Evolutionary conservation across 2,113 vertebrate species (phyloP), one percentile per base, ranked within the genome.

Genomic region (Tor tambroides): DNA sequence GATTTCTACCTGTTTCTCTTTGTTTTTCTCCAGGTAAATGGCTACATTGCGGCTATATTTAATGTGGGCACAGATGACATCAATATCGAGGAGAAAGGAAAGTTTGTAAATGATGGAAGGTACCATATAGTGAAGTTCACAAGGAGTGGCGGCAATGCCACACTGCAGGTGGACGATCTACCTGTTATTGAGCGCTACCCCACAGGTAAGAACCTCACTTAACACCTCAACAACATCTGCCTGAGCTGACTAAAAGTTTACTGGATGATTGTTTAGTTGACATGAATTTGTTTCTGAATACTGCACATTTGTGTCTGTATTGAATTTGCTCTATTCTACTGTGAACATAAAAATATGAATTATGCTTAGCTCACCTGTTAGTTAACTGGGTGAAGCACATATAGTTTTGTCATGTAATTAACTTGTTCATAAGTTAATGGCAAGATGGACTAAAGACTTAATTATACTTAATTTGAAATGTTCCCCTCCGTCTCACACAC

Each of bases 91-190:
- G 98, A 99, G 94, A 97, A 96, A 82, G 95, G 97, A 93, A 98
- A 98, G 93, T 98, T 99, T 95, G 98, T 99, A 94, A 99, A 99
- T 88, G 98, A 99, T 88, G 98, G 98, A 88, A 99, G 98, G 93
- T 99, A 99, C 95, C 98, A 99, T 86, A 96, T 98, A 95, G 97
- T 99, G 90, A 98, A 97, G 94, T 99, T 99, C 95, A 99, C 98
- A 1, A 94, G 98, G 93, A 99, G 98, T 91, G 98, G 98, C 71
- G 98, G 98, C 94, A 99, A 99, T 92, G 98, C 98, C 96, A 99
- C 98, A 2, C 96, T 99, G 87, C 98, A 99, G 96, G 97, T 99
- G 96, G 98, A 99, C 96, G 98, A 97, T 96, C 97, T 98, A 95
- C 98, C 98, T 1, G 95, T 99, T 94, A 99, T 99, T 86, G 98